Evolutionary conservation across 2,888 invertebrate species (phyloP).

Genomic region (Tiliacea aurago): DNA sequence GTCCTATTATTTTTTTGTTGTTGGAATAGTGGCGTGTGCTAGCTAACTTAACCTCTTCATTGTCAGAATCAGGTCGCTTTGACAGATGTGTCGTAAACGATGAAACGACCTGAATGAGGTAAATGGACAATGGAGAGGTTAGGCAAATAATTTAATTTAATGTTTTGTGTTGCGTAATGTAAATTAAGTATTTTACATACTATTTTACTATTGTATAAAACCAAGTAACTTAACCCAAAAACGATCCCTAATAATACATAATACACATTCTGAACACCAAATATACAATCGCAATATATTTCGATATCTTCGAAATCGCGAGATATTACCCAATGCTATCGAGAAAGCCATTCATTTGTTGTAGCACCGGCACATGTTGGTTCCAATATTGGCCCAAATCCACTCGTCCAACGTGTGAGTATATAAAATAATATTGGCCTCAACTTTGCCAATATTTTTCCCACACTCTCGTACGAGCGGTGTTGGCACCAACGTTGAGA

Average conservation of each 20-base stretch:
- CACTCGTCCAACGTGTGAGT: background rate
- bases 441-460: background rate
- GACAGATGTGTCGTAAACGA: too few species aligned
- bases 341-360: constrained; percentile 16
- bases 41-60: too few species aligned
- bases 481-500: background rate
- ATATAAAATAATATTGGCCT: background rate
- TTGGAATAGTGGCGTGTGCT: too few species aligned
- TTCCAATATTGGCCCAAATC: background rate
- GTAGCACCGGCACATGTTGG: background rate
- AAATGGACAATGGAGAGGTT: too few species aligned
- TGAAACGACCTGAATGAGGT: too few species aligned
- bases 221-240: background rate
- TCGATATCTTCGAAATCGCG: constrained; percentile 17
- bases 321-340: constrained; percentile 12
- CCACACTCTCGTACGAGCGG: background rate
- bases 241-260: background rate
- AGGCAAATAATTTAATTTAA: too few species aligned
- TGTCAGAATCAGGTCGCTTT: too few species aligned
- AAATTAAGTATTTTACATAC: too few species aligned
- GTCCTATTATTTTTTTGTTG: too few species aligned
- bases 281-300: background rate
- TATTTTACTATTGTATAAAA: too few species aligned
- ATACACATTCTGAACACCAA: constrained; percentile 2
- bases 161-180: too few species aligned